Base-by-base conservation (phyloP, 2,888 invertebrate genomes). In the Zonitis immaculata region DNA sequence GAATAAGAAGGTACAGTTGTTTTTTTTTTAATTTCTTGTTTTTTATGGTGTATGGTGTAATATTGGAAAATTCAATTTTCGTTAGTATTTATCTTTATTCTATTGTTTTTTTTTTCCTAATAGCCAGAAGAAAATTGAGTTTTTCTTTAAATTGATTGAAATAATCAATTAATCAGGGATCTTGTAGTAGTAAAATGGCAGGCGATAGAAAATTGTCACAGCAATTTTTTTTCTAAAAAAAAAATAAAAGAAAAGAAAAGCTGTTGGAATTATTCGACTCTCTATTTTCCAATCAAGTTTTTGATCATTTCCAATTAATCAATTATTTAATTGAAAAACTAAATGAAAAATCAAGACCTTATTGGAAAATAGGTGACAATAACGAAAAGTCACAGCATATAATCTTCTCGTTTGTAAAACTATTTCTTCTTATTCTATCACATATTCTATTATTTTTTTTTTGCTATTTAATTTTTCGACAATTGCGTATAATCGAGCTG, bases 381-480 rank as follows among this genome's bases (percentile, higher is more conserved):
- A n/a, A n/a, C n/a, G 54, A 51, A 6, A 53, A 51, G 72, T 73
- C 73, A 72, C 73, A 73, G 73, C 72, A 61, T n/a, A n/a, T n/a
- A n/a, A n/a, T n/a, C n/a, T n/a, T n/a, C n/a, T n/a, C 62, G 2
- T 32, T 32, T 30, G 28, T 30, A 30, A 30, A 28, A 28, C 12
- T 32, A 32, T 32, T 14, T 16, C 14, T 8, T n/a, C 14, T 32
- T 8, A 7, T 32, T 30, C 28, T 30, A 30, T 27, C 8, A 8
- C 30, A 12, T 4, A 12, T 2, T 12, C 12, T 30, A 26, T 14
- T 25, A 5, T 18, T 25, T 46, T 39, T 51, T 32, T 35, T 32
- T 22, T 42, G 16, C 26, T 28, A 27, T 45, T 46, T 51, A 51
- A 48, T 26, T 25, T 20, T 48, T 47, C n/a, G n/a, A n/a, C n/a